Base-by-base conservation (phyloP, 2,113 vertebrate genomes). In the Otolemur garnettii region DNA sequence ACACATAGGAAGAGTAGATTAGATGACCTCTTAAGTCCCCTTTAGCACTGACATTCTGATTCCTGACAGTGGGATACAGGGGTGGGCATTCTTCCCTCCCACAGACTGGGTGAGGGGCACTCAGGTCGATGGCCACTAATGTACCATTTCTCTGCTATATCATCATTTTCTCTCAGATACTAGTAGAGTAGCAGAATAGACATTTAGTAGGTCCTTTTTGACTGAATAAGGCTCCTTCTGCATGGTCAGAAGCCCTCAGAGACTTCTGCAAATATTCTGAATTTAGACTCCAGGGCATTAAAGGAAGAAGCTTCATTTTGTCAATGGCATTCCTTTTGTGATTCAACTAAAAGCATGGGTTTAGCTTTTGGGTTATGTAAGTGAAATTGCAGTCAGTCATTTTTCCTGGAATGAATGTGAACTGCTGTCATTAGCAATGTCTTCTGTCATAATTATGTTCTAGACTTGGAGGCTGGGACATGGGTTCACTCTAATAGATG, bases 331-430 rank as follows among this genome's bases (percentile, higher is more conserved):
- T 91, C 26, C 38, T 78, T 84, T 96, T 38, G 24, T 55, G 14
- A 80, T 45, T 45, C 53, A 90, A 21, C n/a, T 72, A 28, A 97
- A 91, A 90, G 21, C 24, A 8, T 50, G 21, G 2, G 7, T 84
- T 89, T 95, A 66, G 4, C 42, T 69, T 90, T 88, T 7, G 45
- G 30, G 28, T 57, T 35, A 74, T 57, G 2, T 77, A 69, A 83
- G 4, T n/a, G 79, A 77, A 88, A 55, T 90, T 75, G 14, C 42
- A 88, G n/a, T 72, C 19, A 60, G 66, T 60, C 2, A 26, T 83
- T 80, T 80, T 94, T 93, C 62, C 79, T 93, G 72, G 60, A 96
- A 88, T 71, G 28, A 60, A 69, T 59, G 28, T n/a, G 1, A 82
- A 53, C 9, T 66, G 19, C 59, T 84, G 7, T 81, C 53, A 88